Evolutionary conservation across 2,888 invertebrate genomes (phyloP), one percentile per base, ranked within the genome.

Genomic region (Rugalucina vietnamica): DNA sequence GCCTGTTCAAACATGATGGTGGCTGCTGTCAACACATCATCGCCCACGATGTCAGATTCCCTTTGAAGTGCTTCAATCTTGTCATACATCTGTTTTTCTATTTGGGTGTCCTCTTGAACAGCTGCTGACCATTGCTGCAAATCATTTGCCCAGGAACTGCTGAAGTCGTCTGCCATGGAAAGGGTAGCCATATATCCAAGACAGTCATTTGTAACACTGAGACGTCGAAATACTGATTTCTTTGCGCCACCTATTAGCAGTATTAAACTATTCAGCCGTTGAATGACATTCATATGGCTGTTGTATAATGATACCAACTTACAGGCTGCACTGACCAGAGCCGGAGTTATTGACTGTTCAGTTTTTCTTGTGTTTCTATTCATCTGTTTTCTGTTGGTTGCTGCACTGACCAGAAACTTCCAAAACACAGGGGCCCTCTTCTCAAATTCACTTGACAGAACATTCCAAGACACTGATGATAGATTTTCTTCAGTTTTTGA

Each of bases 161-260:
- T 79, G 39, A 81, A 72, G 4, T 57, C 39, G 32, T 78, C 81
- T 21, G 81, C 76, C 39, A 81, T 49, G 0, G 24, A 4, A 2
- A 84, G 36, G 14, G 80, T 49, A n/a, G 83, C 24, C 57, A 10
- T 18, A 49, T 84, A 78, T 21, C 65, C 18, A 2, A 75, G 36
- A 43, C 84, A 81, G 43, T 84, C 81, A 50, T 54, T 21, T 50
- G 81, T 81, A 21, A 76, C 24, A 72, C 71, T 75, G 3, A 84
- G 36, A 18, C 85, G 49, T 21, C 39, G 12, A 79, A 83, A 83
- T 43, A 70, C 81, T 29, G 83, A 81, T 54, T 83, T 74, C 76
- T 83, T 81, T 37, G 72, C 57, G 1, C 83, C 86, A 54, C 81
- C 79, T 57, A 76, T 76, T 32, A 78, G 37, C 21, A 85, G 50